phyloP scores from a whole-genome alignment of 2,797 vertebrate genomes.

The Enteromius fasciolatus region DNA sequence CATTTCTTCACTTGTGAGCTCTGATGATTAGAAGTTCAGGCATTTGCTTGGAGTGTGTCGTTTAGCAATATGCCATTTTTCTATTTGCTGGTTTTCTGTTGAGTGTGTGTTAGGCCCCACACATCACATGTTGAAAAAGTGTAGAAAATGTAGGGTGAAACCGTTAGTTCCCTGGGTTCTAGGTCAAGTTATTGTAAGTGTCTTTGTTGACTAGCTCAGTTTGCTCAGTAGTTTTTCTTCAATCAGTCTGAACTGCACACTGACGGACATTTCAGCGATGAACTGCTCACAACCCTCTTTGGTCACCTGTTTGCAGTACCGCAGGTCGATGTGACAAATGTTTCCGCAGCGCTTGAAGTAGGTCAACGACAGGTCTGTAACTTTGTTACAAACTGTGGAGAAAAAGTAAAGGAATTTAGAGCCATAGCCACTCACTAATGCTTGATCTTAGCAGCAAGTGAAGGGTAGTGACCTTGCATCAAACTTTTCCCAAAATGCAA shows the following conservation, averaged over 20 bases:
- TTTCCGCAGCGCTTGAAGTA: constrained; percentile 97
- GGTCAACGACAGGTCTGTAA: constrained; percentile 95
- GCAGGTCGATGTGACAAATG: constrained; percentile 94
- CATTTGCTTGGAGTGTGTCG: constrained; percentile 20
- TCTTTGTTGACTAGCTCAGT: constrained; percentile 84
- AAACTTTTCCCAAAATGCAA: background rate
- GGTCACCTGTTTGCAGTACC: constrained; percentile 96
- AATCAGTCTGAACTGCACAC: constrained; percentile 91
- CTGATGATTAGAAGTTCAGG: constrained; percentile 4
- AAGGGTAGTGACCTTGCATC: background rate
- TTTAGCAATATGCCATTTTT: background rate
- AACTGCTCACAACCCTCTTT: constrained; percentile 94
- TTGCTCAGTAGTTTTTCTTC: constrained; percentile 96
- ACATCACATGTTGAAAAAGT: background rate
- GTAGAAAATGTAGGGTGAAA: constrained; percentile 20
- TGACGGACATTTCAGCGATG: constrained; percentile 95
- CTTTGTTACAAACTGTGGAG: constrained; percentile 90
- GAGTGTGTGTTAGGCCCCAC: background rate
- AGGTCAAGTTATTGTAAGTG: constrained; percentile 30
- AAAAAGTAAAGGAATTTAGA: constrained; percentile 34
- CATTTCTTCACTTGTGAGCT: constrained; percentile 12
- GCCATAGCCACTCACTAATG: background rate
- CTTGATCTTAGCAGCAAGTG: background rate
- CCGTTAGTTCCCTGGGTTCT: constrained; percentile 21
- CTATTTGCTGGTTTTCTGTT: constrained; percentile 37